Percentiles rank a stretch among this genome's conserved stretches.
phyloP scores from a whole-genome alignment of 2,797 vertebrate genomes.

The Myiothlypis chrysogaster region DNA sequence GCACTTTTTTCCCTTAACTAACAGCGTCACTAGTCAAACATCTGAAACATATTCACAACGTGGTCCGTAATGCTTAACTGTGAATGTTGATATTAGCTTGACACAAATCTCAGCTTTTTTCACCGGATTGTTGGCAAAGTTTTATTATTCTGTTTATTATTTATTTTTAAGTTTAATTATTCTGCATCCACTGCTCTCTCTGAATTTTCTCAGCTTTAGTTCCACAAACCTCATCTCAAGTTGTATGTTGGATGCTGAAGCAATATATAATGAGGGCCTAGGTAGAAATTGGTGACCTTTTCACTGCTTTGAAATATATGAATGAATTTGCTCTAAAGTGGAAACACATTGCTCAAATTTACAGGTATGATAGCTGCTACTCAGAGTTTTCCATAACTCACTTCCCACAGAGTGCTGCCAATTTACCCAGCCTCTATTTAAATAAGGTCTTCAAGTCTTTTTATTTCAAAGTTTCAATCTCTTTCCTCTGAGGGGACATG shows the following conservation, averaged over 20 bases:
- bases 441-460: not conserved
- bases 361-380: not conserved
- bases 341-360: not conserved
- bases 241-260: not conserved
- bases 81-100: not conserved
- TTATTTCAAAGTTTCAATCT: constrained; percentile 11
- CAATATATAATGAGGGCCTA: not conserved
- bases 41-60: not conserved
- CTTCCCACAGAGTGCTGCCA: not conserved
- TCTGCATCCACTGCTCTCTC: not conserved
- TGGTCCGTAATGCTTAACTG: not conserved
- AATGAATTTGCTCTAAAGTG: not conserved
- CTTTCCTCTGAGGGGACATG: not conserved
- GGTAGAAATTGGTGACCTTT: not conserved
- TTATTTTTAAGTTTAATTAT: not conserved
- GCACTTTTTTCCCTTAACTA: not conserved
- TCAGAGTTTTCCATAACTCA: not conserved
- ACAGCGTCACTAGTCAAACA: not conserved
- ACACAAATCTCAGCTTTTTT: not conserved
- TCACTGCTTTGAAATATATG: not conserved
- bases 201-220: not conserved
- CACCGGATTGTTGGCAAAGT: not conserved
- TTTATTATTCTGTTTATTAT: not conserved
- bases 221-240: not conserved
- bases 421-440: not conserved